Conservation (phyloP, 1,140 invertebrate species). For the Chrysoperla carnea region DNA sequence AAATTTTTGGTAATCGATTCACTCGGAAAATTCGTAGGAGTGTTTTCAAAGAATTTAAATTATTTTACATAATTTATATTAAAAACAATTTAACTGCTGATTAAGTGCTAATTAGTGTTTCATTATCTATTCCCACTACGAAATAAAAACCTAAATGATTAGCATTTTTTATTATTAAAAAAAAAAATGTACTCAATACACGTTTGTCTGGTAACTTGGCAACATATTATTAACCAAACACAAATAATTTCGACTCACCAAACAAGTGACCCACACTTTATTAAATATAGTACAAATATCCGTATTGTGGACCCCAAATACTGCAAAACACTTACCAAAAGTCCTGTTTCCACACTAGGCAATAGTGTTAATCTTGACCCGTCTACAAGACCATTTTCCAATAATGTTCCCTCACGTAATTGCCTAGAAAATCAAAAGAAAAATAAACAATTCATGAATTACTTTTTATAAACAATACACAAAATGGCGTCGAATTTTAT, state of each 20-base stretch:
- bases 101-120: background rate
- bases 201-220: background rate
- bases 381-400: constrained; percentile 73
- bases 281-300: too few species aligned
- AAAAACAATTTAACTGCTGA: too few species aligned
- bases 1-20: too few species aligned
- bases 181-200: background rate
- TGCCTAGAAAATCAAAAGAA: constrained; percentile 46
- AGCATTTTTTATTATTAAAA: background rate
- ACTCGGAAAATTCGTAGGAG: too few species aligned
- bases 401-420: constrained; percentile 67
- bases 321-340: constrained; percentile 65
- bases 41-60: too few species aligned
- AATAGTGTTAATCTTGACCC: constrained; percentile 75
- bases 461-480: background rate
- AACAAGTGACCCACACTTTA: background rate
- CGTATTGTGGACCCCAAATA: background rate
- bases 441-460: background rate
- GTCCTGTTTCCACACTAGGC: constrained; percentile 83
- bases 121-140: too few species aligned
- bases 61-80: too few species aligned
- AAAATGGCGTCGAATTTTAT: background rate
- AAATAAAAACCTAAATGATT: too few species aligned
- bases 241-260: background rate
- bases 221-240: background rate